Evolutionary conservation across 2,888 invertebrate species (phyloP), one percentile per base, ranked within the genome.

Genomic region (Lamellibrachia columna): DNA sequence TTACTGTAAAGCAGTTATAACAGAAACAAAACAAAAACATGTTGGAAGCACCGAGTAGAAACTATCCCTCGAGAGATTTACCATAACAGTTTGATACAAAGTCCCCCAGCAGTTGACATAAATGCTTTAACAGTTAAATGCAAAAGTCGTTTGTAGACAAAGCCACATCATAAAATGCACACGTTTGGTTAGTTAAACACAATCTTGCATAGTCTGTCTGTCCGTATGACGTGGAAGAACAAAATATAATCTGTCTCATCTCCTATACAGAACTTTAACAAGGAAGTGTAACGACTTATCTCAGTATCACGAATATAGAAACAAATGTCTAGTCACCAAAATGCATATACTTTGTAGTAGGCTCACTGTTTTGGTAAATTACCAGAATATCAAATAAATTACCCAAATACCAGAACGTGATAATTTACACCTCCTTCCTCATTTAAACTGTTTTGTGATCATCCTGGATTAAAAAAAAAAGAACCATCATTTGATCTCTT

Each of bases 111-210:
- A 75, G 22, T 22, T 75, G 22, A n/a, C 22, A 75, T 75, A 75
- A n/a, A 75, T 75, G 75, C 75, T 75, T 75, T 75, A 75, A 75
- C 75, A 75, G 75, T 75, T 75, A 75, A 75, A 75, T n/a, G 75
- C 75, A 75, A n/a, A 22, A 75, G n/a, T 75, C n/a, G n/a, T 75
- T 75, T n/a, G 22, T 75, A 75, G n/a, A 75, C 75, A 75, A 75
- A 75, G 75, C 75, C 75, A 75, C 75, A 75, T 15, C 22, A 15
- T n/a, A 22, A 11, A 75, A 15, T 75, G 75, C 75, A 75, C 22
- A 75, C 75, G 4, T 22, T 22, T 22, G n/a, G 75, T 75, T 75
- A 75, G 75, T 75, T 22, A 75, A 22, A 22, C 6, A 15, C 15
- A n/a, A 75, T 22, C 15, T 75, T 75, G 75, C 75, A 75, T 75